phyloP scores from a whole-genome alignment of 1,140 invertebrate species.

The Drosophila setifemur region DNA sequence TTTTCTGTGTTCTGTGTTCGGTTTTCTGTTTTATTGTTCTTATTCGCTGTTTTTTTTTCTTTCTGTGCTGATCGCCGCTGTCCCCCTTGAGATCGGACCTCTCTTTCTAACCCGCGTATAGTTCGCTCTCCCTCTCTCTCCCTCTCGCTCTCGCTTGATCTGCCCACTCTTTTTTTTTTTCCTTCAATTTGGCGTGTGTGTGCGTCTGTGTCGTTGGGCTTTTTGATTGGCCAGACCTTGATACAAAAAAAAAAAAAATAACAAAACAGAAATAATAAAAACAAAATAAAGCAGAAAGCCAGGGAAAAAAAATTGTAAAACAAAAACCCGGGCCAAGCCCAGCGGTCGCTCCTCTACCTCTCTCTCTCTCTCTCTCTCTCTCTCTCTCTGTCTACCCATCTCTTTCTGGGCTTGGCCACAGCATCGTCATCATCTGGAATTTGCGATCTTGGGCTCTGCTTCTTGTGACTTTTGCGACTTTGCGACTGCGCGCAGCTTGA shows the following conservation, averaged over 20 bases:
- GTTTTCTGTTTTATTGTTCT: too few relatives aligned
- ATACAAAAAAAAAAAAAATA: slow-evolving; percentile 40
- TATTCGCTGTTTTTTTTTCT: background rate
- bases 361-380: background rate
- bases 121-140: background rate
- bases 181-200: slow-evolving; percentile 41
- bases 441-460: slow-evolving; percentile 11
- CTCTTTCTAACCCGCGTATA: background rate
- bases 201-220: slow-evolving; percentile 53
- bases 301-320: background rate
- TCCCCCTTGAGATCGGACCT: background rate
- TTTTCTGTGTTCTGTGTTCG: background rate
- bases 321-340: slow-evolving; percentile 37
- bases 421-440: slow-evolving; percentile 38
- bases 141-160: background rate
- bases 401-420: slow-evolving; percentile 62
- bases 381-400: background rate
- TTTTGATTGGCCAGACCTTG: slow-evolving; percentile 80
- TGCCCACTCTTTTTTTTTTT: slow-evolving; percentile 17
- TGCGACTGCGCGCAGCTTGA: slow-evolving; percentile 56
- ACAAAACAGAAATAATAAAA: slow-evolving; percentile 15
- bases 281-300: background rate
- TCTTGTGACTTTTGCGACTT: slow-evolving; percentile 27
- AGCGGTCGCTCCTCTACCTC: slow-evolving; percentile 15
- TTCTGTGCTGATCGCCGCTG: slow-evolving; percentile 1